Base-by-base conservation (phyloP, 2,888 invertebrate species). In the Ennomos quercinarius region DNA sequence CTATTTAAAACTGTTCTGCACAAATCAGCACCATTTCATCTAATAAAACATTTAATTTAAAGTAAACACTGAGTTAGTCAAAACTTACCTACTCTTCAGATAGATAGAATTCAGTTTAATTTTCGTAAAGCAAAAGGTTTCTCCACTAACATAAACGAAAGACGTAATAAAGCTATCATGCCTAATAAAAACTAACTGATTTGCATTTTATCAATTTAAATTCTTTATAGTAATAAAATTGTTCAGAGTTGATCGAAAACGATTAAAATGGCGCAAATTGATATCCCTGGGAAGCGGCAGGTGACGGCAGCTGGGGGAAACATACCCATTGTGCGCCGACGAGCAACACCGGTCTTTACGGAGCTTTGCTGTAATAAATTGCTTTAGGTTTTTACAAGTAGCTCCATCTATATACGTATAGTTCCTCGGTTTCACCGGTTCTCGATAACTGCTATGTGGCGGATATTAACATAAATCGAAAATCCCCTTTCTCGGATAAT, bases 191-290 rank as follows among this genome's bases (percentile, higher is more conserved):
- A 40, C 5, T 38, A 27, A 40, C 57, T 39, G 54, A 69, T 64
- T 69, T 62, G 57, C 66, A 64, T 72, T 73, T 72, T 61, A 77
- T 65, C 71, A 68, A 75, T 78, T 76, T 71, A 74, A 76, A 73
- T 74, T 66, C 46, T 56, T 61, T 51, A 44, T 9, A 68, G 61
- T 56, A 71, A 72, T 73, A 76, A 77, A 81, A 77, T 67, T 70
- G 68, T 76, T 73, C 67, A 70, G 64, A 67, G 66, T 62, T 76
- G 75, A 83, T 80, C 70, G 79, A 81, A 81, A 84, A 78, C 81
- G 79, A 86, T 86, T 86, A 83, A 87, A 85, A 79, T 70, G 73
- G 78, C 66, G 76, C 81, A 84, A 86, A 87, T 87, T 86, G 84
- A 87, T 86, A 86, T 83, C 73, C 77, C 77, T 88, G 87, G 80